Conservation (phyloP, 2,113 vertebrate genomes). For the Eidolon helvum region DNA sequence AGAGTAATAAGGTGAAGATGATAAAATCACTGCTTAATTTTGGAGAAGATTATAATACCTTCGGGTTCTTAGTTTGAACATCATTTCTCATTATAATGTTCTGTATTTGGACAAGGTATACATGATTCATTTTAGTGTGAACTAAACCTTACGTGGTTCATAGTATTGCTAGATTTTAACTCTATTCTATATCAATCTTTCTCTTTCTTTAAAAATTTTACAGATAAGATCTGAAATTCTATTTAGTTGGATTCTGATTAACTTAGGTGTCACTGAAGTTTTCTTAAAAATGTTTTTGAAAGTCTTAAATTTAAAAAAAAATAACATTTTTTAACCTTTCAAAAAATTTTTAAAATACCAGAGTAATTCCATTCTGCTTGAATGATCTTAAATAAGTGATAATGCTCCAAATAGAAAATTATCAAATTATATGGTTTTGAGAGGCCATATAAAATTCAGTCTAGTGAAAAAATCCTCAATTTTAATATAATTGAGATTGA, state of each 20-base stretch:
- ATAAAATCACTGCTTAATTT: neutral
- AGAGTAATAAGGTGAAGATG: neutral
- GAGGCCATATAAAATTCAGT: neutral
- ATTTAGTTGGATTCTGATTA: conserved; percentile 7
- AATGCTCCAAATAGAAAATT: neutral
- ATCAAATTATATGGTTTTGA: neutral
- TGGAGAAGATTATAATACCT: neutral
- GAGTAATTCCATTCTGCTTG: neutral
- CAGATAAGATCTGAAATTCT: neutral
- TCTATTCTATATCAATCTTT: neutral
- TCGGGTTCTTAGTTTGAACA: neutral
- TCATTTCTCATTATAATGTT: neutral
- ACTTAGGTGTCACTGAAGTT: neutral
- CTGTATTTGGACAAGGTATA: neutral
- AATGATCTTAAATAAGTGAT: neutral
- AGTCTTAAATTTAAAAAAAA: neutral
- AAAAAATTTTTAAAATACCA: neutral
- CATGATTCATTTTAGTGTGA: neutral
- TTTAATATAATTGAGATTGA: neutral
- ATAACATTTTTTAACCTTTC: neutral
- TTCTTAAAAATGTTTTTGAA: neutral
- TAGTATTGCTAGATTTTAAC: neutral
- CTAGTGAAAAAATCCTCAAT: neutral
- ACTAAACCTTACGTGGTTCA: neutral
- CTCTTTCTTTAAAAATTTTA: neutral